Evolutionary conservation across 2,888 invertebrate species (phyloP), one percentile per base, ranked within the genome.

Genomic region (Drosophila helvetica): DNA sequence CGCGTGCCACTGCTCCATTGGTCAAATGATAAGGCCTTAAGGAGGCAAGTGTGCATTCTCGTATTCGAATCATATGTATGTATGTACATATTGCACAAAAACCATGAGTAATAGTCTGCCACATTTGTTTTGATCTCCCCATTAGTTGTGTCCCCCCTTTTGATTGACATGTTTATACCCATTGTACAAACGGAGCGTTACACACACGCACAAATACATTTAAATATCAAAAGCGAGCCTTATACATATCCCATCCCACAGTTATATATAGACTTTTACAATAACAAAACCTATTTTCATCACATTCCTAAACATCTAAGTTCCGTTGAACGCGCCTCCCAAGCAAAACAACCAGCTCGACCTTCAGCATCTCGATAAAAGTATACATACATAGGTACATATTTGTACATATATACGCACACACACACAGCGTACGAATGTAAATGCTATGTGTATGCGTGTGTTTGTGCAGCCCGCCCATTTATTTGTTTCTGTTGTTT

Each of bases 101-200:
- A 17, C 46, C 62, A 53, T 70, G 70, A 70, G 71, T 70, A 71
- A 71, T 70, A 47, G 56, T 55, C 62, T 43, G 66, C 27, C 27
- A 66, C 43, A 42, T 70, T 69, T 69, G 60, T 67, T 60, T 51
- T 63, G 38, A 38, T 19, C 57, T 65, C 42, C 33, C 65, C 33
- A 46, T 43, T 66, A 52, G 61, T 67, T 50, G 52, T 52, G 60
- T 30, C 50, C 27, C 51, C 30, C 60, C 55, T 67, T 58, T 62
- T 76, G 72, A 76, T 76, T 76, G 75, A 73, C 75, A 76, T 76
- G 75, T 76, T 73, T 73, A 69, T 75, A 65, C 60, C 62, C 42
- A 61, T 51, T 74, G 57, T 73, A 61, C 60, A 61, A 67, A 42
- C 74, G 74, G 69, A 69, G 74, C 68, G 69, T 74, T 74, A 38